Evolutionary conservation across 2,113 vertebrate genomes (phyloP).

Genomic region (Orcinus orca): DNA sequence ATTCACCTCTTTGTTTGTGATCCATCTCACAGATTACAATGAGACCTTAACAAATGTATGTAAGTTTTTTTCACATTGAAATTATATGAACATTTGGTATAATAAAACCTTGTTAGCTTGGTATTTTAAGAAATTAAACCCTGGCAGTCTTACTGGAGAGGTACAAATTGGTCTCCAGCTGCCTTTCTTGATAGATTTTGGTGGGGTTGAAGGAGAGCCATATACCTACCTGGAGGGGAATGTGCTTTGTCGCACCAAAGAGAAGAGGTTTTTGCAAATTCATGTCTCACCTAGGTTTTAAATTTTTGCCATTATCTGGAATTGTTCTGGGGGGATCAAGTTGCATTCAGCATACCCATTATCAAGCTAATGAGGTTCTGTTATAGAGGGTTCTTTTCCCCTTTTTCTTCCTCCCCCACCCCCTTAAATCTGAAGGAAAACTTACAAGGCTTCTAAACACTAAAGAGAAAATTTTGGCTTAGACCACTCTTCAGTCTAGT

Average conservation of each 20-base stretch:
- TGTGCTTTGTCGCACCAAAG: constrained; percentile 45
- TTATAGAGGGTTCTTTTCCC: background rate
- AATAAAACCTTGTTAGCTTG: constrained; percentile 46
- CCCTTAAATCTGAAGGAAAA: background rate
- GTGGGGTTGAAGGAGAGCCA: background rate
- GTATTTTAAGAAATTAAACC: constrained; percentile 4
- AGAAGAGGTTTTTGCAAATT: background rate
- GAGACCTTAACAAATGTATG: constrained; percentile 45
- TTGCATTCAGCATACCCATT: background rate
- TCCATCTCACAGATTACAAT: constrained; percentile 12
- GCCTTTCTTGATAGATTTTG: background rate
- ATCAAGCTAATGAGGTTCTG: constrained; percentile 30
- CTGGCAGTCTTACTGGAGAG: background rate
- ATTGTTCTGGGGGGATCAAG: background rate
- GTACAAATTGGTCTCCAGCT: background rate
- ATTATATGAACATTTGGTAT: constrained; percentile 47
- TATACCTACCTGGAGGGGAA: background rate
- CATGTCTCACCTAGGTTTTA: background rate
- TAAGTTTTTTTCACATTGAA: constrained; percentile 58
- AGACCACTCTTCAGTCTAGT: constrained; percentile 47
- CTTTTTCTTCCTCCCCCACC: background rate
- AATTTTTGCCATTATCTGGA: background rate
- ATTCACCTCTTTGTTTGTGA: constrained; percentile 11
- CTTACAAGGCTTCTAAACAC: background rate
- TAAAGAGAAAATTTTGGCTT: constrained; percentile 34